These are phyloP conservation scores for Operophtera brumata DNA, from an alignment of 2,888 invertebrate genomes.

Conservation along the genomic window DNA sequence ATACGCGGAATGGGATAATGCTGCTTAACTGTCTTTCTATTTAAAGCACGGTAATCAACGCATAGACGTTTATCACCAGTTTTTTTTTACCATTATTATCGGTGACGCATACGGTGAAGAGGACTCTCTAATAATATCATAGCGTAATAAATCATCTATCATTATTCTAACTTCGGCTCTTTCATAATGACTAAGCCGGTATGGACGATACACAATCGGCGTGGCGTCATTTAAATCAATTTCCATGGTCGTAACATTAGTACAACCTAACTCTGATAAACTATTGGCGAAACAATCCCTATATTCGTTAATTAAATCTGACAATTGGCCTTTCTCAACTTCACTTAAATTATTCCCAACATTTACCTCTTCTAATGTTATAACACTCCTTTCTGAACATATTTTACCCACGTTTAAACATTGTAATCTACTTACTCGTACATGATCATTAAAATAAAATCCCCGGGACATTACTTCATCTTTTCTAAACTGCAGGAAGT, in stretches of 20 bases:
- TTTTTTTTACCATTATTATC: conserved; percentile 34
- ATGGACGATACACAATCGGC: conserved; percentile 25
- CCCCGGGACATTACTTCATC: too few relatives aligned
- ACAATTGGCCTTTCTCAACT: neutral
- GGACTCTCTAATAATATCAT: conserved; percentile 29
- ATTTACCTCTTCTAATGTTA: neutral
- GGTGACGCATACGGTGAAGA: conserved; percentile 34
- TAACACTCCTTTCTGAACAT: too few relatives aligned
- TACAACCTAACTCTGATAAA: neutral
- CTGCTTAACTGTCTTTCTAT: conserved; percentile 27
- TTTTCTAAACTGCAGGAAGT: too few relatives aligned
- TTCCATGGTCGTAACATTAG: conserved; percentile 13
- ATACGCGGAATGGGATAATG: conserved; percentile 32
- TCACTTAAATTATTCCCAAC: neutral
- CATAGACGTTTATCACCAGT: conserved; percentile 34
- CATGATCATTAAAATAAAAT: too few relatives aligned
- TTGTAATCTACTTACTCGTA: too few relatives aligned
- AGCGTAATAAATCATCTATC: conserved; percentile 33
- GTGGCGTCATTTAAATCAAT: conserved; percentile 15
- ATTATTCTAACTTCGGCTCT: conserved; percentile 20
- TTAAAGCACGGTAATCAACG: conserved; percentile 33
- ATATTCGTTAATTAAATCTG: neutral
- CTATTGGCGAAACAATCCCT: conserved; percentile 9
- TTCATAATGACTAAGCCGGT: conserved; percentile 21
- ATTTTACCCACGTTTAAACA: too few relatives aligned